A percentile compares a stretch with the other conserved stretches of the same genome.
These are phyloP conservation scores for Acanthurus lineatus DNA, from an alignment of 2,797 vertebrate species.

Conservation along the genomic window DNA sequence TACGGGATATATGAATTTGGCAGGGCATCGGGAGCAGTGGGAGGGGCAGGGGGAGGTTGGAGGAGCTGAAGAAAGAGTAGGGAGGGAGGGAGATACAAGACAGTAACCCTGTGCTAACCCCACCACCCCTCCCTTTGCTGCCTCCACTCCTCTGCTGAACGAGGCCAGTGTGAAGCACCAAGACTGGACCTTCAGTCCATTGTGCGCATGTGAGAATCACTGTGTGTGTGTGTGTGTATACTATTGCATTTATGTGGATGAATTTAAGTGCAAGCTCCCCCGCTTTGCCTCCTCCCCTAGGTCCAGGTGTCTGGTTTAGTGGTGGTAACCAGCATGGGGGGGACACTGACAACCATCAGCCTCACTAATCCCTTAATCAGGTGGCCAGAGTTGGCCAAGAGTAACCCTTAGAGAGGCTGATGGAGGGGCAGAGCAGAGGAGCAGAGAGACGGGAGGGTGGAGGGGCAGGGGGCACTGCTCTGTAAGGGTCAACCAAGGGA, in stretches of 20 bases:
- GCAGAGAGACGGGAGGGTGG: slow-evolving; percentile 41
- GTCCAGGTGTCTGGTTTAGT: slow-evolving; percentile 73
- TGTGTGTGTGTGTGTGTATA: slow-evolving; percentile 1
- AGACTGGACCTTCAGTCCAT: slow-evolving; percentile 57
- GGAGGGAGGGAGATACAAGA: slow-evolving; percentile 46
- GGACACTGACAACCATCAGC: slow-evolving; percentile 84
- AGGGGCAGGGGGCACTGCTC: slow-evolving; percentile 58
- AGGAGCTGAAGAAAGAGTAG: slow-evolving; percentile 40
- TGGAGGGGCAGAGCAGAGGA: slow-evolving; percentile 71
- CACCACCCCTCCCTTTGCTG: slow-evolving; percentile 47
- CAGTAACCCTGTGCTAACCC: slow-evolving; percentile 72
- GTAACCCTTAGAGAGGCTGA: slow-evolving; percentile 76
- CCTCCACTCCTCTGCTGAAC: slow-evolving; percentile 56
- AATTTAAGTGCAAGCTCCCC: slow-evolving; percentile 43
- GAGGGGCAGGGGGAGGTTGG: slow-evolving; percentile 52
- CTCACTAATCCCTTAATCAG: slow-evolving; percentile 86
- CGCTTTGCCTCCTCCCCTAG: slow-evolving; percentile 33
- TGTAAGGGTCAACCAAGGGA: slow-evolving; percentile 83
- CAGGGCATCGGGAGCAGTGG: slow-evolving; percentile 65
- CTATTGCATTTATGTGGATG: slow-evolving; percentile 40
- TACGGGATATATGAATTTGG: slow-evolving; percentile 79
- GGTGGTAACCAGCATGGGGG: slow-evolving; percentile 65
- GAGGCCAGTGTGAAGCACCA: slow-evolving; percentile 55
- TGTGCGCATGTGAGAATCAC: slow-evolving; percentile 35
- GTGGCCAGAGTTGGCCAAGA: slow-evolving; percentile 77